These are phyloP conservation scores for Seladonia tumulorum DNA, from an alignment of 2,888 invertebrate species.

Conservation along the genomic window DNA sequence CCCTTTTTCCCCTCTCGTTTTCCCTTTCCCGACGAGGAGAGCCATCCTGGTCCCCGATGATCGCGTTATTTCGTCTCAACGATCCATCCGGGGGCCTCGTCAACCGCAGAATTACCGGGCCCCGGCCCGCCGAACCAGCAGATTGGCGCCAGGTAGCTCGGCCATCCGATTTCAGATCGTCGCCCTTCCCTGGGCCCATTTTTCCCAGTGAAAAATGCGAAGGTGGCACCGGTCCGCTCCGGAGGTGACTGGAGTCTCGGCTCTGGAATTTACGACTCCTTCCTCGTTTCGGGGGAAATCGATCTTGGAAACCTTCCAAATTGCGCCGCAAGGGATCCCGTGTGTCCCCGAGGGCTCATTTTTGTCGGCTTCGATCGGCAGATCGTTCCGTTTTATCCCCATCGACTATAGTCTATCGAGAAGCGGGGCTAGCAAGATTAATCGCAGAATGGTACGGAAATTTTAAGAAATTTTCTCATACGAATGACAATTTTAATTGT, in stretches of 20 bases:
- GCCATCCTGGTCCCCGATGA: conserved; percentile 28
- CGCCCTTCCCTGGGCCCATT: neutral
- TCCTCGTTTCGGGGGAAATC: neutral
- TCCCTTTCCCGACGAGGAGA: conserved; percentile 29
- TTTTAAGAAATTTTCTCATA: neutral
- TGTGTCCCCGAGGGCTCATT: neutral
- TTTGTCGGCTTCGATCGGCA: neutral
- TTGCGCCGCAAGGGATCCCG: neutral
- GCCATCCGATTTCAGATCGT: conserved; percentile 32
- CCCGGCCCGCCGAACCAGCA: conserved; percentile 4
- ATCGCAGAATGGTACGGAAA: neutral
- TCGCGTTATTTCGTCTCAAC: conserved; percentile 73
- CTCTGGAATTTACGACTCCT: neutral
- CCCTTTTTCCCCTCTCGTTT: conserved; percentile 19
- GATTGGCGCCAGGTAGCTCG: conserved; percentile 40
- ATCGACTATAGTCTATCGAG: no score
- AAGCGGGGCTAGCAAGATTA: neutral
- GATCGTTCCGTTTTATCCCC: no score
- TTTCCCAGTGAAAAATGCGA: neutral
- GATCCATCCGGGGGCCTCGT: conserved; percentile 71
- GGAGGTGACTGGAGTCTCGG: neutral
- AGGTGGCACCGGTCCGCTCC: neutral
- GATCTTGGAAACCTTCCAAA: neutral
- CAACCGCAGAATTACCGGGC: conserved; percentile 51
- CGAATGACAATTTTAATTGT: no score